Evolutionary conservation across 2,797 vertebrate species (phyloP), one percentile per base, ranked within the genome.

Genomic region (Avahi laniger): DNA sequence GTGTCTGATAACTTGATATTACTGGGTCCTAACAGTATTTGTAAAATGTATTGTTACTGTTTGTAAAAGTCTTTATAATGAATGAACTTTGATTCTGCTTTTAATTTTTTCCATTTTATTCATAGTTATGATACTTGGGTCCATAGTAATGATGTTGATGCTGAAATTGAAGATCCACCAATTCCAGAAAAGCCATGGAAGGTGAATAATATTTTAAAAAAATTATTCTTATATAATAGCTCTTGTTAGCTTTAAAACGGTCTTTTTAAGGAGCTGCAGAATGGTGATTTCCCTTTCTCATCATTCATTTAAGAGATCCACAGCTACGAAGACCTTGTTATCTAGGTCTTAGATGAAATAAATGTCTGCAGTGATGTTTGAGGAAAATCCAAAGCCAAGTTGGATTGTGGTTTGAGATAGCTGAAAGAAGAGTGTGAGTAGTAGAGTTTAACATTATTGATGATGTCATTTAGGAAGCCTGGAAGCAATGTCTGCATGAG

Each of bases 71-170:
- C 35, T 93, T 75, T 94, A 43, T 48, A 84, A 13, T 91, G 28
- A 69, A 63, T 93, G 67, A 57, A 70, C 52, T 80, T 94, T 30
- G 28, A 12, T 6, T 97, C 76, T 82, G 15, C 28, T 33, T 94
- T 93, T 93, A 41, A 17, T 63, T 24, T 94, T 87, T 65, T 88
- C 72, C 0, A 38, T 63, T 97, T 82, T 38, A 65, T 84, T 95
- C 67, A 0, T 52, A 99, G 99, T 98, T 99, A 99, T 35, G 99
- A 99, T 94, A 99, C 99, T 96, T 99, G 99, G 99, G 98, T 99
- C 41, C 99, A 99, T 1, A 98, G 98, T 96, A 98, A 98, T 7
- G 99, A 99, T 84, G 98, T 99, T 35, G 99, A 99, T 4, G 99
- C 99, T 0, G 99, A 99, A 2, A 98, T 99, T 22, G 99, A 99